Evolutionary conservation across 53 echinoderm and acorn worm genomes (phyloP).

Genomic region (Hippasteria phrygiana): DNA sequence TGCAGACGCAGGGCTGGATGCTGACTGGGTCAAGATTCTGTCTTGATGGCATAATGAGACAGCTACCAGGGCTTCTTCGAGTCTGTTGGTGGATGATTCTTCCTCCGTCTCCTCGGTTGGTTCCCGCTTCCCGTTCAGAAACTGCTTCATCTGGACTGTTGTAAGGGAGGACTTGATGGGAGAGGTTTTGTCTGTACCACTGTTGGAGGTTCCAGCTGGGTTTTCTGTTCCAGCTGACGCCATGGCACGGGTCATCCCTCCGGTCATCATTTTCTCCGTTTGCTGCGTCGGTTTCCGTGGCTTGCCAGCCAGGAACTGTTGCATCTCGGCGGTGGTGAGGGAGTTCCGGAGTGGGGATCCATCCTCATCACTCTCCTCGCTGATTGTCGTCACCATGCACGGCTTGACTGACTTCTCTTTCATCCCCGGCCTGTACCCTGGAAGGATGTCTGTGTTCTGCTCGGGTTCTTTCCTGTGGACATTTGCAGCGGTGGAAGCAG

Average conservation of each 20-base stretch:
- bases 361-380: conserved; percentile 40
- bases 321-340: conserved; percentile 59
- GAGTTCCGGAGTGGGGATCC: conserved; percentile 10
- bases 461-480: conserved; percentile 48
- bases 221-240: not conserved
- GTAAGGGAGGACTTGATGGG: conserved; percentile 10
- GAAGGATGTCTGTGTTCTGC: conserved; percentile 58
- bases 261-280: conserved; percentile 33
- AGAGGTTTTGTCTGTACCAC: not conserved
- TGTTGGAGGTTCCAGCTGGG: not conserved
- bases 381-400: not conserved
- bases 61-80: not conserved
- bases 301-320: conserved; percentile 4
- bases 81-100: not conserved
- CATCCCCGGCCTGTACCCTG: conserved; percentile 18
- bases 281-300: conserved; percentile 49
- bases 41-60: not conserved
- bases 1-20: not conserved
- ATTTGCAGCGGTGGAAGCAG: not conserved
- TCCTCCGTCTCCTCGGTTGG: conserved; percentile 39
- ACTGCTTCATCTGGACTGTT: conserved; percentile 51
- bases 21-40: not conserved
- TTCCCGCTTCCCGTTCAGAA: conserved; percentile 32
- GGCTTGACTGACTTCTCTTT: conserved; percentile 24
- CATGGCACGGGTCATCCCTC: not conserved